Base-by-base conservation (phyloP, 2,888 invertebrate genomes). In the Bembecia ichneumoniformis region DNA sequence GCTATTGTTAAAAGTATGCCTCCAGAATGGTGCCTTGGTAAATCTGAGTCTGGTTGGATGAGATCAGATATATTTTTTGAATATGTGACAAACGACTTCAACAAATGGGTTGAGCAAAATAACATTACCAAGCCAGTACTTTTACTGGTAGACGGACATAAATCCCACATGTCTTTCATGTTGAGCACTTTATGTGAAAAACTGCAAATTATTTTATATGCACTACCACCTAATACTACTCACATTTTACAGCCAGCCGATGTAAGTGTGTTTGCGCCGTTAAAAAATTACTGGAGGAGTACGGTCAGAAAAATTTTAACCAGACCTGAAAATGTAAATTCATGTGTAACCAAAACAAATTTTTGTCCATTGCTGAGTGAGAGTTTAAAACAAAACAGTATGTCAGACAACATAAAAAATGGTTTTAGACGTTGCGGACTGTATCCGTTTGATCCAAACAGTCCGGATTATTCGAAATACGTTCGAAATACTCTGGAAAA, bases 81-180 rank as follows among this genome's bases (percentile, higher is more conserved):
- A 55, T 66, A 64, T 47, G 52, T 63, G 2, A 44, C 51, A 4
- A 65, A 66, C 17, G 52, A 53, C 2, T 62, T 66, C 34, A 47
- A 62, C 49, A 51, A 49, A 2, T 67, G 61, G 60, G 1, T 66
- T 0, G 47, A 2, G 1, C 4, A 48, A 45, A 57, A 63, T 36
- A 48, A 58, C 2, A 53, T 58, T 5, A 46, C 48, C 47, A 60
- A 59, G 51, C 60, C 63, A 0, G 40, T 63, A 1, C 43, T 63
- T 7, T 35, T 64, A 14, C 52, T 66, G 0, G 49, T 66, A 9
- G 64, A 66, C 53, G 62, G 64, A 0, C 58, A 62, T 47, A 60
- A 54, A 44, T 58, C 61, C 3, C 64, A 63, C 44, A 57, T 65
- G 55, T 55, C 64, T 0, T 46, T 61, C 36, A 13, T 36, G 10